These are phyloP conservation scores for Mormyrus lacerda DNA, from an alignment of 2,113 vertebrate species.

Conservation along the genomic window DNA sequence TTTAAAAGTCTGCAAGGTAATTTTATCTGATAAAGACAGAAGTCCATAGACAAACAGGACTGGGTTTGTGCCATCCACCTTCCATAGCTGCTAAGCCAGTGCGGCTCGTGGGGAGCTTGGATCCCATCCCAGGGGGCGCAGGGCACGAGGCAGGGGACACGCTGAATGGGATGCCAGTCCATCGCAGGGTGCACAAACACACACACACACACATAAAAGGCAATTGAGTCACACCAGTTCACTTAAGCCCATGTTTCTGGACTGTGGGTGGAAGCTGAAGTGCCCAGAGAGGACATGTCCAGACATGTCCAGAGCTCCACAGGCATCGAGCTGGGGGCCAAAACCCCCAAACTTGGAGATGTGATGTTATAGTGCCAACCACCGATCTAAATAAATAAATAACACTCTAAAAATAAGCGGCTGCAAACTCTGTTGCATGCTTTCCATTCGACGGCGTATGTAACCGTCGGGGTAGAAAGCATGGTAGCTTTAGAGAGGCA, in stretches of 20 bases:
- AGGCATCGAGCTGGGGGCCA: neutral
- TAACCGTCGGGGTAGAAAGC: neutral
- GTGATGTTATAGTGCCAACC: neutral
- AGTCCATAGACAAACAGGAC: neutral
- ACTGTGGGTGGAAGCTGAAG: neutral
- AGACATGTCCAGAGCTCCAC: too few relatives aligned
- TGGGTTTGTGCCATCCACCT: neutral
- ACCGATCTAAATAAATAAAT: neutral
- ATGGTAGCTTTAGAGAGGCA: conserved; percentile 5
- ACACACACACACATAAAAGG: neutral
- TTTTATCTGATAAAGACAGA: neutral
- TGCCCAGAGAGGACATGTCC: neutral
- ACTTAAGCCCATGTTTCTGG: neutral
- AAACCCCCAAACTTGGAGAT: neutral
- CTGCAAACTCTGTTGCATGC: neutral
- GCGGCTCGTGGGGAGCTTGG: neutral
- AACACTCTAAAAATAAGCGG: neutral
- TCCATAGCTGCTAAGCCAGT: neutral
- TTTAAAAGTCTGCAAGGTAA: neutral
- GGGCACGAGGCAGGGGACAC: neutral
- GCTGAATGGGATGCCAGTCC: neutral
- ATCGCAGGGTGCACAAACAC: neutral
- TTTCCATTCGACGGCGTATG: neutral
- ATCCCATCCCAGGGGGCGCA: neutral
- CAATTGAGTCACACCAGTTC: neutral